Evolutionary conservation across 2,113 vertebrate species (phyloP).

Genomic region (Apteryx owenii): DNA sequence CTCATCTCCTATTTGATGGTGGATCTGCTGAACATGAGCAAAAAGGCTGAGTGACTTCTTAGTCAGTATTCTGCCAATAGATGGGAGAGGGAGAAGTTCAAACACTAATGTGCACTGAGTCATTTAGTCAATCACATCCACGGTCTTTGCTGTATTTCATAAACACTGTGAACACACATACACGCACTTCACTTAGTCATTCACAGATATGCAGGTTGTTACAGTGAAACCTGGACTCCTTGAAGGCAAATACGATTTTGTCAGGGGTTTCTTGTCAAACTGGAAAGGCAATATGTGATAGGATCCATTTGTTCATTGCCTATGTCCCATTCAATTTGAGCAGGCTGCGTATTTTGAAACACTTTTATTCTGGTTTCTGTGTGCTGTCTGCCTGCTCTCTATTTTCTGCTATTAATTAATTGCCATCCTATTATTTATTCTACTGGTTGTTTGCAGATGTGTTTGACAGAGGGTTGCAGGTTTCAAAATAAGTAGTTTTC

Average conservation of each 20-base stretch:
- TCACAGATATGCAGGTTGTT: neutral
- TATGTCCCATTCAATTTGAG: neutral
- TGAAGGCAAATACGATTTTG: neutral
- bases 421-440: neutral
- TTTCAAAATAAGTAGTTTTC: neutral
- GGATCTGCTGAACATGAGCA: slow-evolving; percentile 18
- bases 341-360: neutral
- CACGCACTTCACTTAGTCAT: neutral
- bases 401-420: neutral
- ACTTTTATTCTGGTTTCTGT: neutral
- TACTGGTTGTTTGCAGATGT: neutral
- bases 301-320: neutral
- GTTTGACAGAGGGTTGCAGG: neutral
- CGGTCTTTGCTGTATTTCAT: neutral
- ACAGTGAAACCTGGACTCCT: neutral
- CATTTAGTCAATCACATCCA: neutral
- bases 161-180: neutral
- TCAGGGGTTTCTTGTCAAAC: slow-evolving; percentile 40
- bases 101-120: neutral
- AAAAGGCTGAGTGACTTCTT: neutral
- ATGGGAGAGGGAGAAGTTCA: neutral
- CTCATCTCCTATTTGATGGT: neutral
- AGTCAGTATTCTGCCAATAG: neutral
- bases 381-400: neutral
- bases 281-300: slow-evolving; percentile 28